Base-by-base conservation (phyloP, 2,888 invertebrate species). In the Bugula neritina region DNA sequence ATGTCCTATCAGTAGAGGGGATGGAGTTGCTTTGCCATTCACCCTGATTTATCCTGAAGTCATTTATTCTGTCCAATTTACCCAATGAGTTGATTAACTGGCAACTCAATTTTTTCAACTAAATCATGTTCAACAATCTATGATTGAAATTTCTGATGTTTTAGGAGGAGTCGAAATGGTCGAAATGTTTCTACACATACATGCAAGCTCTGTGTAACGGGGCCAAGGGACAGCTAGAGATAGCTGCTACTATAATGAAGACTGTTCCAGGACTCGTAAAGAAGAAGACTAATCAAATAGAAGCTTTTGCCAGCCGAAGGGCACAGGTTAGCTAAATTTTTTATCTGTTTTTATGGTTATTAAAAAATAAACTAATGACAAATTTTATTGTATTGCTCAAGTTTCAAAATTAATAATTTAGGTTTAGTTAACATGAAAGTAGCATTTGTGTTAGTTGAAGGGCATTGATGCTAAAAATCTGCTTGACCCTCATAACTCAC, bases 151-250 rank as follows among this genome's bases (percentile, higher is more conserved):
- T 43, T 43, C 43, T 43, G 43, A 5, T 10, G 17, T 82, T 90
- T 69, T 87, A 87, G 75, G 84, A 86, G 71, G 86, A 88, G 72
- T 89, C 89, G 1, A 86, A 88, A 75, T 90, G 90, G 89, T 89
- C 89, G 35, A 87, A 87, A 77, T 86, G 87, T 73, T 89, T 90
- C 78, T 90, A 90, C 79, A 85, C 87, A 5, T 90, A 90, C 78
- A 83, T 90, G 71, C 85, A 88, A 31, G 87, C 87, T 87, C 87
- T 87, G 29, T 87, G 86, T 74, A 81, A 84, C 17, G 87, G 87
- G 5, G 82, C 86, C n/a, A 78, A 83, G 70, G 86, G 86, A 0
- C 83, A 86, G 73, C 75, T 83, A 13, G 84, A 84, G 3, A 80
- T 79, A n/a, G 81, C 86, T 1, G 73, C 79, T 54, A 76, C 77